Percentiles rank a stretch among this genome's conserved stretches.
Evolutionary conservation across 2,888 invertebrate species (phyloP).

Genomic region (Therioaphis trifolii): DNA sequence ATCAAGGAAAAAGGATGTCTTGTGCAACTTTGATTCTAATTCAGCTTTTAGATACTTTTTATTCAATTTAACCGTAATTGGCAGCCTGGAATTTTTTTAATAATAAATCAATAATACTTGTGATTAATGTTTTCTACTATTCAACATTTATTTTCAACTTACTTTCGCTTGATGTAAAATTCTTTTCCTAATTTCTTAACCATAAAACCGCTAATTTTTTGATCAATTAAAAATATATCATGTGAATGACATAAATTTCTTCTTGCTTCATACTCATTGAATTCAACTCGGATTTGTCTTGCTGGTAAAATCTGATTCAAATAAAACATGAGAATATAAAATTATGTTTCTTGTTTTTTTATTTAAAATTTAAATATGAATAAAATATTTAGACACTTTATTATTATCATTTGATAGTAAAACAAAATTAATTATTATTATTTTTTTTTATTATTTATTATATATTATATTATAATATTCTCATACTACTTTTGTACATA

Average conservation of each 20-base stretch:
- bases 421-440: no score
- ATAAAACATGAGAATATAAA: no score
- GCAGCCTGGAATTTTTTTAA: constrained; percentile 44
- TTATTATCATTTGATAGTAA: no score
- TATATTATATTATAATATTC: no score
- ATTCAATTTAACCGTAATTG: constrained; percentile 62
- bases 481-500: no score
- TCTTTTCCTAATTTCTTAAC: constrained; percentile 64
- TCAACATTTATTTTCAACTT: constrained; percentile 27
- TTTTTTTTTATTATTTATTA: no score
- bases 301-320: constrained; percentile 63
- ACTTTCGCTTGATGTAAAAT: constrained; percentile 67
- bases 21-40: constrained; percentile 63
- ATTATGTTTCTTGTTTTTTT: no score
- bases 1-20: constrained; percentile 63
- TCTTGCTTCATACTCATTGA: constrained; percentile 63
- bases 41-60: constrained; percentile 63
- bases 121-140: background rate
- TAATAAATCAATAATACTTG: background rate
- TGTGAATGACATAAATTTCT: constrained; percentile 64
- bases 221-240: constrained; percentile 65
- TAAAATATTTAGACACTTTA: no score
- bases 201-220: constrained; percentile 63
- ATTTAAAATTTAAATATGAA: no score
- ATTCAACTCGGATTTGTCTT: constrained; percentile 64